A percentile compares a stretch with the other conserved stretches of the same genome.
Conservation (phyloP, 2,888 invertebrate species). For the Ophonus ardosiacus region DNA sequence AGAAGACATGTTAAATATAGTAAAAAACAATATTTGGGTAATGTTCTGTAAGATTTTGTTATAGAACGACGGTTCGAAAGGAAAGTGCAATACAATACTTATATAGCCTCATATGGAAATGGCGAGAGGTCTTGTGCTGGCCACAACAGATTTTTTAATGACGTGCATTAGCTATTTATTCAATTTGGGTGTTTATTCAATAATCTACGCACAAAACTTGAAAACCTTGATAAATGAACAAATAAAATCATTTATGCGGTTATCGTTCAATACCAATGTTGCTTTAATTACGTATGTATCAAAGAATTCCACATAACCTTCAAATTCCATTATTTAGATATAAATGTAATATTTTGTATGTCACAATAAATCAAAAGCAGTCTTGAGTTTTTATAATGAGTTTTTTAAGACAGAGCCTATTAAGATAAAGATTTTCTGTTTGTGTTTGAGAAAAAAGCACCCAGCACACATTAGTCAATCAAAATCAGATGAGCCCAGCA, state of each 20-base stretch:
- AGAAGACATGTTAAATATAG: no score
- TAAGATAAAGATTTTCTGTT: not conserved
- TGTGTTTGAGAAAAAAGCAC: not conserved
- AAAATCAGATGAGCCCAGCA: not conserved
- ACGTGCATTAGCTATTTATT: no score
- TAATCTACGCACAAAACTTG: no score
- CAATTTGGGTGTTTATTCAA: no score
- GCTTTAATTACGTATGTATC: not conserved
- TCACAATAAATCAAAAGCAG: not conserved
- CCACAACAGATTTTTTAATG: no score
- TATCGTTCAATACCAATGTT: slow-evolving; percentile 9
- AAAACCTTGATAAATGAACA: not conserved
- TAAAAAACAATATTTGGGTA: no score
- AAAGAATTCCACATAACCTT: slow-evolving; percentile 3
- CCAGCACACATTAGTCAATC: slow-evolving; percentile 12
- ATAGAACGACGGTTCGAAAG: no score
- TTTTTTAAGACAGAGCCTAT: not conserved
- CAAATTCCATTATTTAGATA: slow-evolving; percentile 2
- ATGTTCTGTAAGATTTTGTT: no score
- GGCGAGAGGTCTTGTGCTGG: no score
- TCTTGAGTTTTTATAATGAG: not conserved
- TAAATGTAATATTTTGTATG: not conserved
- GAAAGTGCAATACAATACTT: no score
- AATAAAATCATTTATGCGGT: slow-evolving; percentile 1
- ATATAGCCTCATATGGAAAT: no score